phyloP scores from a whole-genome alignment of 2,888 invertebrate species.

The Xanthorhoe designata region DNA sequence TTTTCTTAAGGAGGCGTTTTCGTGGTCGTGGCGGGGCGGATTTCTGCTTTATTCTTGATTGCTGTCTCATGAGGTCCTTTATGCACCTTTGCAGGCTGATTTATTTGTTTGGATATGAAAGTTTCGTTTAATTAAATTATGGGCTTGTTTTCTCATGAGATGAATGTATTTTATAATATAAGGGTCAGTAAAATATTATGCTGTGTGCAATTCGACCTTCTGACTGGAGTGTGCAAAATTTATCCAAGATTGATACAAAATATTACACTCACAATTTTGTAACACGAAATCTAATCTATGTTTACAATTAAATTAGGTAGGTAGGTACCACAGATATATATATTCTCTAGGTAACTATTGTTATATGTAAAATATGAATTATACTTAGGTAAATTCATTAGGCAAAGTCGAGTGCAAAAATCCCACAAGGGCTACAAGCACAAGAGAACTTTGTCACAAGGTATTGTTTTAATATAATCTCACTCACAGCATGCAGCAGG shows the following conservation, averaged over 20 bases:
- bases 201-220: background rate
- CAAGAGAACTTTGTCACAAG: background rate
- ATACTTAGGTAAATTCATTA: no score
- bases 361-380: no score
- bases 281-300: no score
- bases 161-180: conserved; percentile 22
- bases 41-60: conserved; percentile 62
- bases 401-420: no score
- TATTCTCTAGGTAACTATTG: no score
- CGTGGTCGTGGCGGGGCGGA: conserved; percentile 62
- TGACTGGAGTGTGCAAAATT: no score
- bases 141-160: conserved; percentile 36
- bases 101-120: conserved; percentile 40
- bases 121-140: conserved; percentile 39
- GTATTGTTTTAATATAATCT: background rate
- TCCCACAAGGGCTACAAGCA: no score
- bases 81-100: conserved; percentile 53
- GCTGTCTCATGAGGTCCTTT: conserved; percentile 51
- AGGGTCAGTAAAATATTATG: conserved; percentile 21
- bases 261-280: no score
- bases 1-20: conserved; percentile 63
- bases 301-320: no score
- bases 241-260: no score
- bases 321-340: no score
- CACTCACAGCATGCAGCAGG: conserved; percentile 1